phyloP scores from a whole-genome alignment of 2,797 vertebrate species.

The Ceryle rudis region DNA sequence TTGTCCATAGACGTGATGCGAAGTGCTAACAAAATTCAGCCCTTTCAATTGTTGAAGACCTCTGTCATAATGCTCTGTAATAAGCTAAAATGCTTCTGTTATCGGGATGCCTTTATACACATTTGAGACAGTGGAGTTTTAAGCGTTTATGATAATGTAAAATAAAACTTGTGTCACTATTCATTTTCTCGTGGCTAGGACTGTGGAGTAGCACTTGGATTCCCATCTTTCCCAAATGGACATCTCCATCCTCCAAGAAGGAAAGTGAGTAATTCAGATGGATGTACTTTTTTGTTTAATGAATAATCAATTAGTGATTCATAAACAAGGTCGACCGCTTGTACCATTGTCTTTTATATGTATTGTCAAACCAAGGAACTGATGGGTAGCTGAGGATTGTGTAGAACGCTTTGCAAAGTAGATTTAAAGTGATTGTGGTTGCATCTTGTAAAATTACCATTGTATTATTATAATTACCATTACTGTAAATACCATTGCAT shows the following conservation, averaged over 20 bases:
- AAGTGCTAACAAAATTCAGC: background rate
- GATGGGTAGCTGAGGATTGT: background rate
- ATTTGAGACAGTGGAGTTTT: background rate
- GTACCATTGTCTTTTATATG: background rate
- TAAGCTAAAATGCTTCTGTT: background rate
- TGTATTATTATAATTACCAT: too few relatives aligned
- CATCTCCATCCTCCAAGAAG: background rate
- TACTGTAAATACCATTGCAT: too few relatives aligned
- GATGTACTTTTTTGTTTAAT: background rate
- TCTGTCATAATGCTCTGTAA: background rate
- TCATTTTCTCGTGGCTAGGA: background rate
- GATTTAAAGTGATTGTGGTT: background rate
- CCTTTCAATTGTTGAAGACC: background rate
- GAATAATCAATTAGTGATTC: background rate
- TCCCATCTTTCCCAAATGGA: background rate
- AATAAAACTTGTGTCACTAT: background rate
- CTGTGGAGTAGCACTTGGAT: background rate
- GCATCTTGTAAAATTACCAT: background rate
- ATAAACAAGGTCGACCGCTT: background rate
- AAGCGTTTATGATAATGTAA: background rate
- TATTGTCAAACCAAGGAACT: background rate
- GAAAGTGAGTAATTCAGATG: background rate
- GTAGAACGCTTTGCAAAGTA: background rate
- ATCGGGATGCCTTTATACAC: background rate
- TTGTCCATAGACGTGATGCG: background rate